These are phyloP conservation scores for Coptotermes formosanus DNA, from an alignment of 1,140 invertebrate species.

Conservation along the genomic window DNA sequence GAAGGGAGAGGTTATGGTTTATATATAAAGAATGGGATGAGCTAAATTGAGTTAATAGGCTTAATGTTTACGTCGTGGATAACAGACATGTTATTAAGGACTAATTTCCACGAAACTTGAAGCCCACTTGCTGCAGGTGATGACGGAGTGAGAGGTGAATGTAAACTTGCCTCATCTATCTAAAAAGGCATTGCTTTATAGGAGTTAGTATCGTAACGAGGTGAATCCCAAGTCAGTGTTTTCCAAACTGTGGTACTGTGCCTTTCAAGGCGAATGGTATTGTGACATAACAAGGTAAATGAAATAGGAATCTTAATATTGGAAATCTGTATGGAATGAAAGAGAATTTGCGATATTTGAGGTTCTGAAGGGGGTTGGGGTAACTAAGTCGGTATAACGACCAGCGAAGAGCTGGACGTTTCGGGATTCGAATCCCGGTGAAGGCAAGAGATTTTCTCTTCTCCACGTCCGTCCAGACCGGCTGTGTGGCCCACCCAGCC, in stretches of 20 bases:
- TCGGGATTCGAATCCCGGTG: too few relatives aligned
- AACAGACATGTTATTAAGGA: not conserved
- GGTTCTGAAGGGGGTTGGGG: too few relatives aligned
- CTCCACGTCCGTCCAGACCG: too few relatives aligned
- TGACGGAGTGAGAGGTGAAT: not conserved
- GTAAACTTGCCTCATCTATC: constrained; percentile 1
- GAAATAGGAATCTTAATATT: too few relatives aligned
- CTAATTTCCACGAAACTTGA: constrained; percentile 12
- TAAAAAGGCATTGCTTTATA: not conserved
- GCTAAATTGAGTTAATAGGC: constrained; percentile 16
- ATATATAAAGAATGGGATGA: constrained; percentile 19
- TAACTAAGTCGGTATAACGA: too few relatives aligned
- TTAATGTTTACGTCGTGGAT: constrained; percentile 10
- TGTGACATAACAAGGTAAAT: too few relatives aligned
- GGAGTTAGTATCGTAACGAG: not conserved
- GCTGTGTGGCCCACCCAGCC: too few relatives aligned
- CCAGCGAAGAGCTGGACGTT: too few relatives aligned
- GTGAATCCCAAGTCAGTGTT: not conserved
- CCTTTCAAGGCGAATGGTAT: too few relatives aligned
- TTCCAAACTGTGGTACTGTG: not conserved
- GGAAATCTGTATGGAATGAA: too few relatives aligned
- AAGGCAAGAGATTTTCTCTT: too few relatives aligned
- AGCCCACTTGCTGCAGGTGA: not conserved
- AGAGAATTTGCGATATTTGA: too few relatives aligned
- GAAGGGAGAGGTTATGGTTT: not conserved